A percentile compares a stretch with the other conserved stretches of the same genome.
Conservation (phyloP, 2,797 vertebrate species). For the Bucorvus abyssinicus region DNA sequence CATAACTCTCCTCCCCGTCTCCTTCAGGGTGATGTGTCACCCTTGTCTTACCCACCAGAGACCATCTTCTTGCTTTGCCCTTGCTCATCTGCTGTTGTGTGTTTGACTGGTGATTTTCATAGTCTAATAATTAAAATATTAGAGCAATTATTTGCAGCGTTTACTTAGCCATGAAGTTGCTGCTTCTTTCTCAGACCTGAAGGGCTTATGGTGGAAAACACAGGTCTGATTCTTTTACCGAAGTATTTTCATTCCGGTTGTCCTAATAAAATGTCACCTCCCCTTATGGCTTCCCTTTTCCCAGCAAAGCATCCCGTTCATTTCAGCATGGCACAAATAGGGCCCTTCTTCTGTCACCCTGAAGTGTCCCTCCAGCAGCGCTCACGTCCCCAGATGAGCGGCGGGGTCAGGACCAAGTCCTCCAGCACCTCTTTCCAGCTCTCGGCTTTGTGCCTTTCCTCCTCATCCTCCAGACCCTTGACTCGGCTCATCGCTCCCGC, state of each 20-base stretch:
- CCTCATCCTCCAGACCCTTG: neutral
- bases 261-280: neutral
- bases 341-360: neutral
- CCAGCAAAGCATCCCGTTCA: rapidly evolving
- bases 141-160: neutral
- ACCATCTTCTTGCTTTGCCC: neutral
- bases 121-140: neutral
- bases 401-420: neutral
- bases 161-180: neutral
- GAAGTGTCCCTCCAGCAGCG: neutral
- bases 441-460: neutral
- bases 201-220: neutral
- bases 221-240: neutral
- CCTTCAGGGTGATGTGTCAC: neutral
- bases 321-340: rapidly evolving
- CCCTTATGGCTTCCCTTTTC: neutral
- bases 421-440: neutral
- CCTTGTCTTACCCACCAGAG: neutral
- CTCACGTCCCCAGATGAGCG: too few relatives aligned
- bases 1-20: rapidly evolving
- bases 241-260: neutral
- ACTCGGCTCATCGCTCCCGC: too few relatives aligned
- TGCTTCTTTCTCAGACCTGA: neutral
- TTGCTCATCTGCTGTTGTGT: neutral
- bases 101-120: neutral